Conservation (phyloP, 2,888 invertebrate species). For the Clepsis dumicolana region DNA sequence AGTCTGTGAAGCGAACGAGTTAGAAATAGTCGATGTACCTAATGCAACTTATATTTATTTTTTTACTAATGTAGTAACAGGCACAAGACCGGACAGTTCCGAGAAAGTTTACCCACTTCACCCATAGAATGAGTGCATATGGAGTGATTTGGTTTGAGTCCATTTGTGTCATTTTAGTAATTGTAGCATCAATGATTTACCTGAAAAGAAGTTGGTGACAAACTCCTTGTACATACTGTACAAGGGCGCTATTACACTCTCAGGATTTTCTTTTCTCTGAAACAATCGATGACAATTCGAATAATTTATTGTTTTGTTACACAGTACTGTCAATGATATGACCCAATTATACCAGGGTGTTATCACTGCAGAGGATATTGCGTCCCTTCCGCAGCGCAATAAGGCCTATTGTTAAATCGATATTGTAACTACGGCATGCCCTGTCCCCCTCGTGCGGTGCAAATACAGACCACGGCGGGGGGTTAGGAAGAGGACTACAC, state of each 20-base stretch:
- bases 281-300: too few relatives aligned
- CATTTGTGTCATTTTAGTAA: too few relatives aligned
- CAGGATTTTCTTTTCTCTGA: conserved; percentile 71
- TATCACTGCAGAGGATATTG: conserved; percentile 72
- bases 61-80: too few relatives aligned
- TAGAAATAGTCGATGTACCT: too few relatives aligned
- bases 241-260: conserved; percentile 67
- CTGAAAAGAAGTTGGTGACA: conserved; percentile 74
- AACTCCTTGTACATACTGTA: conserved; percentile 70
- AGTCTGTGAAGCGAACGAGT: too few relatives aligned
- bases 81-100: too few relatives aligned
- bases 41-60: too few relatives aligned
- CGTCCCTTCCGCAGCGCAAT: conserved; percentile 54
- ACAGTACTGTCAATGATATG: conserved; percentile 75
- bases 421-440: conserved; percentile 16
- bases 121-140: too few relatives aligned
- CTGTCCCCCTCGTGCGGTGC: conserved; percentile 27
- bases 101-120: too few relatives aligned
- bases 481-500: background rate
- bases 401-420: conserved; percentile 39
- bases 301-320: conserved; percentile 52
- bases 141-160: too few relatives aligned
- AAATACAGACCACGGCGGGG: conserved; percentile 11
- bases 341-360: conserved; percentile 71
- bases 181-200: conserved; percentile 55